Evolutionary conservation across 2,113 vertebrate species (phyloP), one percentile per base, ranked within the genome.

Genomic region (Vireo altiloquus): DNA sequence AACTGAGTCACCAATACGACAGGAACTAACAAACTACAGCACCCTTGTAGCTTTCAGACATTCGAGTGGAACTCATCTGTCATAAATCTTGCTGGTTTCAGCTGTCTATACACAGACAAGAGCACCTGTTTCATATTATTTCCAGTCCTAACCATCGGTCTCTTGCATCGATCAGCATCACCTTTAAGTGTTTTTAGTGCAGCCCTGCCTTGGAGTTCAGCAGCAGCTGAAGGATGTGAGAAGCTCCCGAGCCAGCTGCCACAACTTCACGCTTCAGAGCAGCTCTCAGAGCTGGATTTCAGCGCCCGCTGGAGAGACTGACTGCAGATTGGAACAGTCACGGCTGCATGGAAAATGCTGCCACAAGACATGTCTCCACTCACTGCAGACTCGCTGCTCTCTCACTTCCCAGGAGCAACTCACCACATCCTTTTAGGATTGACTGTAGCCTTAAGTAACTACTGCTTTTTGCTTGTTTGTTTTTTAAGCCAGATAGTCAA

Each of bases 361-460:
- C 5, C 1, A 19, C 53, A 21, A 85, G 54, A 42, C 24, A 24
- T 1, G 0, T 12, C 63, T 37, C n/a, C 37, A 18, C 37, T 53
- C 59, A 18, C n/a, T 5, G 54, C 28, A 74, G 22, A 53, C 10
- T 9, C 0, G 0, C 59, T 54, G 13, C 1, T 66, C 85, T 46
- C 12, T 8, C n/a, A 6, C 23, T 31, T 19, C 18, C 9, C 66
- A 56, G 54, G 17, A 84, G 28, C 50, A 64, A 50, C 39, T 65
- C 8, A 0, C 9, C 3, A 1, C 3, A 10, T 31, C 37, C 47
- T 50, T 31, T n/a, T 9, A 22, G n/a, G 14, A 82, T 82, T 27
- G 9, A 13, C 13, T n/a, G 1, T 1, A 76, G 42, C 37, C 63
- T 57, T 31, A 21, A 31, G 37, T 9, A 7, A 30, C 11, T 7